Evolutionary conservation across 2,888 invertebrate genomes (phyloP).

Genomic region (Ernsta delagoae): DNA sequence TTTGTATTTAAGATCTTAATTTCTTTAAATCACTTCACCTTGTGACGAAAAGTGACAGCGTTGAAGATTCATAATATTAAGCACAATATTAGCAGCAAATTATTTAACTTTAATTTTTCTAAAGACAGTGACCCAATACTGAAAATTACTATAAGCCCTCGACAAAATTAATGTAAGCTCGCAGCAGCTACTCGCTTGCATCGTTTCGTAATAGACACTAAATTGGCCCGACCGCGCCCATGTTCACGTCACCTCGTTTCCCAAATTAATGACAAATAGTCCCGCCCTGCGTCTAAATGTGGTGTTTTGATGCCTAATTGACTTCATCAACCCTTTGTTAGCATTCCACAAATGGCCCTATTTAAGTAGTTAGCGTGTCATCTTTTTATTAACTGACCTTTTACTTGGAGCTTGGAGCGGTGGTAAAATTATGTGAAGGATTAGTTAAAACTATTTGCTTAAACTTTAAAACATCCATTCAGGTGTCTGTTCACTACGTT

Average conservation of each 20-base stretch:
- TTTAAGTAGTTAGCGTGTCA: constrained; percentile 55
- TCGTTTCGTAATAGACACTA: constrained; percentile 58
- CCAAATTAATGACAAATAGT: constrained; percentile 82
- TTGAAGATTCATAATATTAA: no score
- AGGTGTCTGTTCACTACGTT: not conserved
- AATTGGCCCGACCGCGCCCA: constrained; percentile 77
- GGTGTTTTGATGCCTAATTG: constrained; percentile 78
- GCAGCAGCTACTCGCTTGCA: constrained; percentile 13
- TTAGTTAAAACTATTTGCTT: not conserved
- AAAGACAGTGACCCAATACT: not conserved
- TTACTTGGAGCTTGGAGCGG: not conserved
- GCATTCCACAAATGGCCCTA: constrained; percentile 59
- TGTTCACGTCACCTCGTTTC: constrained; percentile 79
- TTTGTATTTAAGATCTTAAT: no score
- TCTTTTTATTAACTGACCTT: constrained; percentile 37
- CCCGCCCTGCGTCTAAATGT: constrained; percentile 65
- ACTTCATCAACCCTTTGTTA: constrained; percentile 75
- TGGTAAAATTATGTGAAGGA: not conserved
- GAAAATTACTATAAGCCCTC: not conserved
- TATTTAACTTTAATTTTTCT: not conserved
- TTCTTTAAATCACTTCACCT: no score
- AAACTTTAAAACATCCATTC: no score
- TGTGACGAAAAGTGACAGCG: no score
- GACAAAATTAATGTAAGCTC: not conserved
- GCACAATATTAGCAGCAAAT: no score